Conservation (phyloP, 2,888 invertebrate genomes). For the Dolichopus griseipennis region DNA sequence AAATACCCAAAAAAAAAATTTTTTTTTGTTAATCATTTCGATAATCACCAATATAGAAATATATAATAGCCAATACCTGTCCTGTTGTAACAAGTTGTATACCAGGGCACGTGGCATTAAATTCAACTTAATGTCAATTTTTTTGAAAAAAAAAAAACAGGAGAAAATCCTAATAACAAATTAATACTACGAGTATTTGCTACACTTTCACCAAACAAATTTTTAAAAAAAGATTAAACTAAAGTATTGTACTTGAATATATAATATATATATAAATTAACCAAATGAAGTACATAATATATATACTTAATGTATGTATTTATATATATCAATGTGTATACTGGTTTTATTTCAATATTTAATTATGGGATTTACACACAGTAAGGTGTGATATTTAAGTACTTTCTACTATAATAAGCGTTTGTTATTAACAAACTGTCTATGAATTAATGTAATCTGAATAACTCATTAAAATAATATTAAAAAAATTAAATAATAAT, state of each 20-base stretch:
- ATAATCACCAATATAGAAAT: not conserved
- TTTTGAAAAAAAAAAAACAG: not conserved
- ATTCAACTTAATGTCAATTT: constrained; percentile 3
- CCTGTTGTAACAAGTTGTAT: constrained; percentile 3
- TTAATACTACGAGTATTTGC: no score
- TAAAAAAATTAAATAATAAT: not conserved
- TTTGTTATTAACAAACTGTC: not conserved
- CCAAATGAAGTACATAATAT: not conserved
- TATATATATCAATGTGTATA: not conserved
- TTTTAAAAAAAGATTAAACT: no score
- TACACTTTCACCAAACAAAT: not conserved
- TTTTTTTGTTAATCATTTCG: not conserved
- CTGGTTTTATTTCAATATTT: not conserved
- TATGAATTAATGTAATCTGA: not conserved
- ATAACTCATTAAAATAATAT: not conserved
- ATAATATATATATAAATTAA: no score
- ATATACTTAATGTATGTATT: not conserved
- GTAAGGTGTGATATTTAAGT: not conserved
- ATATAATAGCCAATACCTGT: not conserved
- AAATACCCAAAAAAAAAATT: no score
- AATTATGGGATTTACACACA: not conserved
- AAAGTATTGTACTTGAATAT: no score
- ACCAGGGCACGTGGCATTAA: constrained; percentile 8
- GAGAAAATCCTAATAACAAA: not conserved
- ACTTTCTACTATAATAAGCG: not conserved